Base-by-base conservation (phyloP, 2,888 invertebrate genomes). In the Nomada flava region DNA sequence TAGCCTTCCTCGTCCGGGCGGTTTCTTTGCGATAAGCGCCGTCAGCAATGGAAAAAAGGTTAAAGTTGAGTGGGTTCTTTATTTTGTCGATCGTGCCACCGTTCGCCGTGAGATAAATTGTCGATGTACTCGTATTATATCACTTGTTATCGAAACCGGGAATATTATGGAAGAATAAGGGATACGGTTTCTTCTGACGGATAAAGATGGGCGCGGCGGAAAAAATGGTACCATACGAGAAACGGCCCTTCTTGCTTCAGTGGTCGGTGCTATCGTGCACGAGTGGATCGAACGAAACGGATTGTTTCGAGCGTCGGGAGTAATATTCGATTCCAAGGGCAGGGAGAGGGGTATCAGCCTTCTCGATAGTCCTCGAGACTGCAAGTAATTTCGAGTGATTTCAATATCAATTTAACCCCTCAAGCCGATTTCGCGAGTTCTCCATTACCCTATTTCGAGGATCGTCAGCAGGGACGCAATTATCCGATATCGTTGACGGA, bases 321-420 rank as follows among this genome's bases (percentile, higher is more conserved):
- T 85, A 87, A 87, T 86, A 82, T 87, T 82, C 86, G 77, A 83
- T 80, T 79, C 77, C 55, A 72, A 79, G 76, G 75, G 44, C 36
- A 64, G 65, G 11, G 65, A 4, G 55, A 15, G 64, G 64, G 60
- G 52, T 76, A 87, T 76, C 76, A 69, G 60, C 44, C 57, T 62
- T 52, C 47, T 75, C 78, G 74, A 76, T 76, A 59, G 74, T 62
- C 69, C 74, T 72, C 70, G 79, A 83, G 86, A 63, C 78, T 80
- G 85, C 88, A 71, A 87, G 83, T 89, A 89, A 89, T 89, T 89
- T 86, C 86, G 80, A 86, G 79, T 79, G 84, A 89, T 88, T 90
- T 88, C 88, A 86, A 90, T 90, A 89, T 86, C 86, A 89, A 88
- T 88, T 89, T 87, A 88, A 87, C 86, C 84, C 73, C 82, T 85